Evolutionary conservation across 2,888 invertebrate genomes (phyloP), one percentile per base, ranked within the genome.

Genomic region (Ptychoptera contaminata): DNA sequence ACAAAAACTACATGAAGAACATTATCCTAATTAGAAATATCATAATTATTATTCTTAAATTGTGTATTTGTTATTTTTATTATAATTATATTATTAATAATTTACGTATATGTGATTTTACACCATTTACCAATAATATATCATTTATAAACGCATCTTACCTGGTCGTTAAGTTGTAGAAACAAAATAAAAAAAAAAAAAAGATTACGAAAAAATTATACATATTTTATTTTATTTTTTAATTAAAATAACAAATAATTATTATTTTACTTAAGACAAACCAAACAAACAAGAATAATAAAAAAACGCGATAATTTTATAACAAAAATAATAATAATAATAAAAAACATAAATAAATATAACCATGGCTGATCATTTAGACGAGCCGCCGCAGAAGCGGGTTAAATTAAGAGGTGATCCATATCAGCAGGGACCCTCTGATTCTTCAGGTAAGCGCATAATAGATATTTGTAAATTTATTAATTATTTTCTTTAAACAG

Each of bases 341-440:
- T 30, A 30, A n/a, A n/a, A 23, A 23, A 5, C 3, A 23, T 7
- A 23, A 23, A 23, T 7, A 23, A 23, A 23, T 23, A 30, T 31
- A 32, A 71, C 72, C 71, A 92, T 92, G 92, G 88, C 88, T 74
- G 92, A 92, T 79, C 86, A 86, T 74, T 78, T 86, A 71, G 88
- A 88, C 74, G 91, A 91, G 73, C 92, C 91, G 78, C 90, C 92
- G 69, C 88, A 82, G 67, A 92, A 93, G 81, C 82, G 92, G 79
- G 83, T 82, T 66, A 92, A 92, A 73, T 81, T 92, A 71, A 70
- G 73, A 63, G 46, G 44, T 46, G 80, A 83, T 73, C 76, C 81
- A 65, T 83, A 82, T 68, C 82, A 82, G 72, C 82, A 82, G 72
- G 79, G 81, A 64, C 76, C 82, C 58, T 79, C 82, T 56, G 84